Percentiles rank a stretch among this genome's conserved stretches.
Evolutionary conservation across 2,888 invertebrate genomes (phyloP).

Genomic region (Cantharis flavilabris): DNA sequence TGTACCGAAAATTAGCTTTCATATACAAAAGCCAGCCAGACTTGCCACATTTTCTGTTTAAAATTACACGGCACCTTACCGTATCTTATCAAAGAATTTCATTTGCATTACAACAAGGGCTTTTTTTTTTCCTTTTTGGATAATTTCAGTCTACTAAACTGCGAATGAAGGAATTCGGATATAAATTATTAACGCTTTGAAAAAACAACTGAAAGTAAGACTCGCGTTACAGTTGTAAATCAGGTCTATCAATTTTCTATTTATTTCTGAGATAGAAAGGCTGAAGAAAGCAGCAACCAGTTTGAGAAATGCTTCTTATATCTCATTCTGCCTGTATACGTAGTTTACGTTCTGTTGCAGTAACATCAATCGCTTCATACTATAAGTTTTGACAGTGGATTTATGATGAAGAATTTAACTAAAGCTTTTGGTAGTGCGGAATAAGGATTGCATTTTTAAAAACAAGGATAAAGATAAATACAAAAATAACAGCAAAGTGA

Average conservation of each 20-base stretch:
- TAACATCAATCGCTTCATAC: constrained; percentile 32
- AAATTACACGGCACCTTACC: constrained; percentile 12
- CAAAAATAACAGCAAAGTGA: not conserved
- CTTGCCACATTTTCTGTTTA: constrained; percentile 15
- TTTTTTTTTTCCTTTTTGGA: not conserved
- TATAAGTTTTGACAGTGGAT: constrained; percentile 34
- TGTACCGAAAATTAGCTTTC: constrained; percentile 19
- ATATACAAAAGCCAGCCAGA: constrained; percentile 16
- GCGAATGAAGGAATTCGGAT: not conserved
- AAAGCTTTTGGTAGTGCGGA: constrained; percentile 20
- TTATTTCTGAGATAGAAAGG: constrained; percentile 32
- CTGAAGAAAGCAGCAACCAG: constrained; percentile 32
- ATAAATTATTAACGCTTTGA: not conserved
- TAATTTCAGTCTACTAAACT: not conserved
- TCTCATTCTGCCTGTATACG: constrained; percentile 35
- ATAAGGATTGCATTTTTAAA: constrained; percentile 15
- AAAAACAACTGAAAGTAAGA: not conserved
- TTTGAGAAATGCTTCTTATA: constrained; percentile 44
- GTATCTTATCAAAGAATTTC: constrained; percentile 5
- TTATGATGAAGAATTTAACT: constrained; percentile 29
- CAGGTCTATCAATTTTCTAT: constrained; percentile 26
- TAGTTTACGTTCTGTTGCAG: constrained; percentile 34
- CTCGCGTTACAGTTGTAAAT: constrained; percentile 9
- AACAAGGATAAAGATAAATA: not conserved
- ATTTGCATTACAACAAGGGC: constrained; percentile 10